Evolutionary conservation across 2,113 vertebrate genomes (phyloP).

Genomic region (Zosterops japonicus): DNA sequence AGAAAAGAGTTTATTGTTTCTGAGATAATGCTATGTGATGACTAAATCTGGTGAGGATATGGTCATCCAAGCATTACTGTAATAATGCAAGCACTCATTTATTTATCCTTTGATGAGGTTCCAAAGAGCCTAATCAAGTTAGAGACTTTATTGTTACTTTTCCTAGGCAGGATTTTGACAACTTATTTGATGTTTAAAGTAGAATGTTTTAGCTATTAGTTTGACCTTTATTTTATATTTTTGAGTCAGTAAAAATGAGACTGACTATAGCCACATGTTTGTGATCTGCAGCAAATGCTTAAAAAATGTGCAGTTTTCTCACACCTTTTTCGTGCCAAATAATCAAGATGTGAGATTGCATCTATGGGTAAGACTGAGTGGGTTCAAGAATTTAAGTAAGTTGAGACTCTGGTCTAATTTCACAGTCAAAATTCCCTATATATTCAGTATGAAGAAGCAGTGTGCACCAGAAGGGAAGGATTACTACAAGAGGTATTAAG

Average conservation of each 20-base stretch:
- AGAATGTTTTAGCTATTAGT: neutral
- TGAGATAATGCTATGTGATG: conserved; percentile 5
- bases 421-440: fast-evolving
- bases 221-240: neutral
- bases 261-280: neutral
- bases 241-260: neutral
- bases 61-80: conserved; percentile 8
- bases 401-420: neutral
- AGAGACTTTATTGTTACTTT: neutral
- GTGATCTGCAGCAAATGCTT: neutral
- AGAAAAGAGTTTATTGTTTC: conserved; percentile 27
- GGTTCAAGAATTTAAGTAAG: neutral
- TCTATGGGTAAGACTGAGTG: fast-evolving
- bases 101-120: conserved; percentile 35
- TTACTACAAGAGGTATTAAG: neutral
- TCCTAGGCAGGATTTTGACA: neutral
- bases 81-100: conserved; percentile 24
- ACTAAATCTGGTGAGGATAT: conserved; percentile 26
- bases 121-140: conserved; percentile 31
- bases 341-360: neutral
- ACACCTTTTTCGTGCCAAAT: neutral
- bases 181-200: neutral
- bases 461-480: neutral
- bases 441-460: neutral
- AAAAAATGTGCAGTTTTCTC: neutral